These are phyloP conservation scores for Oophaga pumilio DNA, from an alignment of 2,113 vertebrate species.

Conservation along the genomic window DNA sequence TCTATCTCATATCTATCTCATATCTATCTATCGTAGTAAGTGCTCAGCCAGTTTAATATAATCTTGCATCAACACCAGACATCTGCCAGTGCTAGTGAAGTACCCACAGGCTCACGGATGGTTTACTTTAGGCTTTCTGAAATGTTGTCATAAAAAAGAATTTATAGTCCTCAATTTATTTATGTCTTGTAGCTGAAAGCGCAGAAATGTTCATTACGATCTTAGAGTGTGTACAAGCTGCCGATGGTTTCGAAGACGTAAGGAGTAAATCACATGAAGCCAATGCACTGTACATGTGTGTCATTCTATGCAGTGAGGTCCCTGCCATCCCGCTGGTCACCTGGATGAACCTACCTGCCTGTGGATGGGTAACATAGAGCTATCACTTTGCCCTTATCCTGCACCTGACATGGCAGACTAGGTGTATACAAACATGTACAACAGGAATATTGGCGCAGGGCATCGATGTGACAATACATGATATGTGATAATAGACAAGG, in stretches of 20 bases:
- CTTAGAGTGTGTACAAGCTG: constrained; percentile 18
- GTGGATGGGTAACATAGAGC: constrained; percentile 24
- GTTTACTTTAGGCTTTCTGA: constrained; percentile 44
- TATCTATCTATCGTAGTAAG: neutral
- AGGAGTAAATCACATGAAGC: constrained; percentile 15
- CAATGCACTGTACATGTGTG: neutral
- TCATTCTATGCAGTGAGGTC: neutral
- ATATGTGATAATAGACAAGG: neutral
- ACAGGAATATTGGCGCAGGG: neutral
- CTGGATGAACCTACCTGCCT: constrained; percentile 23
- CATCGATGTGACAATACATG: neutral
- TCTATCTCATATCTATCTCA: neutral
- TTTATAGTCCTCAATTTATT: constrained; percentile 49
- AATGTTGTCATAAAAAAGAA: constrained; percentile 54
- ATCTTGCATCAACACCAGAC: neutral
- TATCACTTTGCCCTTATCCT: constrained; percentile 13
- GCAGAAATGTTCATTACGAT: constrained; percentile 27
- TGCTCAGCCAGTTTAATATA: neutral
- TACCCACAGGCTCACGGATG: constrained; percentile 42
- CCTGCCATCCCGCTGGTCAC: neutral
- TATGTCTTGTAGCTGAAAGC: constrained; percentile 53
- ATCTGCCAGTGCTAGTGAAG: neutral
- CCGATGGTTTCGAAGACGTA: constrained; percentile 12
- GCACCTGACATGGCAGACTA: neutral
- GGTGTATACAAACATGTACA: constrained; percentile 15